phyloP scores from a whole-genome alignment of 2,888 invertebrate genomes.

The Drosophila mettleri region DNA sequence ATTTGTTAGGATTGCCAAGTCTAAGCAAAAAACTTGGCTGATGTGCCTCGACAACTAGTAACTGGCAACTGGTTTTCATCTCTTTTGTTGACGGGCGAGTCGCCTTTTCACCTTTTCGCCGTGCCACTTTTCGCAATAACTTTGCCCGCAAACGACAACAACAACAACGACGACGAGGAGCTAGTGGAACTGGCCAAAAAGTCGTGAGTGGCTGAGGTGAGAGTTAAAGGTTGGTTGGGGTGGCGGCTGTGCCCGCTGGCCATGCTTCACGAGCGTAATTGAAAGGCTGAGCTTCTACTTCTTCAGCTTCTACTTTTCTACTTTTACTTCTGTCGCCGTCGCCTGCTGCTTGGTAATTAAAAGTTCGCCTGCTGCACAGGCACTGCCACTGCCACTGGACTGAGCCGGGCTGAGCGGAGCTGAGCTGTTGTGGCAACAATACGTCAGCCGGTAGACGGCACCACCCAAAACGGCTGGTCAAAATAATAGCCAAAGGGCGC shows the following conservation, averaged over 20 bases:
- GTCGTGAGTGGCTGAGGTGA: conserved; percentile 12
- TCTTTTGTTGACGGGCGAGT: conserved; percentile 38
- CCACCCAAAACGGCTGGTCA: conserved; percentile 28
- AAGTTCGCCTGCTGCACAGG: conserved; percentile 69
- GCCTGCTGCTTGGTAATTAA: conserved; percentile 76
- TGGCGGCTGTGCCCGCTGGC: conserved; percentile 59
- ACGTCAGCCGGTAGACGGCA: conserved; percentile 66
- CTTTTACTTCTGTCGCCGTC: conserved; percentile 9
- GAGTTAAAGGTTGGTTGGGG: background rate
- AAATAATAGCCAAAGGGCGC: conserved; percentile 6
- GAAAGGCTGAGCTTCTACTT: conserved; percentile 54
- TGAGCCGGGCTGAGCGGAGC: conserved; percentile 48
- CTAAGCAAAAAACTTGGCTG: conserved; percentile 72
- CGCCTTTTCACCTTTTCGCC: conserved; percentile 59
- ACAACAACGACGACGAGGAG: conserved; percentile 37
- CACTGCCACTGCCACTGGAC: conserved; percentile 37
- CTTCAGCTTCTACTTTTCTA: conserved; percentile 16
- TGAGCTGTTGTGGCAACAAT: conserved; percentile 72
- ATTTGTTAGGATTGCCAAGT: conserved; percentile 40
- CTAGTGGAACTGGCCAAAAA: conserved; percentile 25
- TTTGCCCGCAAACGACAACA: conserved; percentile 62
- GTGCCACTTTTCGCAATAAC: conserved; percentile 60
- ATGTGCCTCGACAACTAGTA: conserved; percentile 50
- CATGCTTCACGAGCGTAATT: conserved; percentile 71
- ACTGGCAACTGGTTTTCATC: conserved; percentile 49